Percentiles rank a stretch among this genome's conserved stretches.
Conservation (phyloP, 2,113 vertebrate genomes). For the Siniperca chuatsi region DNA sequence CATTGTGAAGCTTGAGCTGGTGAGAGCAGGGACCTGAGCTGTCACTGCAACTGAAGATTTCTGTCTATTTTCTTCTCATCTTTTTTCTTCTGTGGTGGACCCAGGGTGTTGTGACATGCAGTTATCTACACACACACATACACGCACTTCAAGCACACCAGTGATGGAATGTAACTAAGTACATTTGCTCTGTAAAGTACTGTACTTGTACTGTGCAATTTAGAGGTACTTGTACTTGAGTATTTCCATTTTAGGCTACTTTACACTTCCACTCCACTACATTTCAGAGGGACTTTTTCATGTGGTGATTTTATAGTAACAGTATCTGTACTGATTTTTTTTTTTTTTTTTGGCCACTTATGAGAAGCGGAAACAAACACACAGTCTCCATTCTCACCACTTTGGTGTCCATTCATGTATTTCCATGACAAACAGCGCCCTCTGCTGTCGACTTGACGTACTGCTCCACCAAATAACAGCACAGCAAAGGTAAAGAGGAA, state of each 20-base stretch:
- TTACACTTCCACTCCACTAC: background rate
- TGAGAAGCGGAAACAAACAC: background rate
- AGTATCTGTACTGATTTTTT: background rate
- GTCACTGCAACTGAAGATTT: conserved; percentile 4
- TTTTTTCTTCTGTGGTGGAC: conserved; percentile 1
- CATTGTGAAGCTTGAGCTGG: conserved; percentile 23
- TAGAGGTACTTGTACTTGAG: background rate
- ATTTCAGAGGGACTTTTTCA: background rate
- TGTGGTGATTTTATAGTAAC: too few species aligned
- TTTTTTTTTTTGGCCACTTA: background rate
- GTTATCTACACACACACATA: background rate
- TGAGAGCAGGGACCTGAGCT: conserved; percentile 32
- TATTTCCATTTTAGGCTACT: background rate
- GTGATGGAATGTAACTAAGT: background rate
- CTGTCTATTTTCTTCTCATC: background rate
- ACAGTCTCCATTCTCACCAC: background rate
- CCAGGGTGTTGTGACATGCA: conserved; percentile 16
- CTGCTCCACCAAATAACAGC: conserved; percentile 17
- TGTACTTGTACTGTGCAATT: too few species aligned
- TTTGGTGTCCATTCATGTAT: background rate
- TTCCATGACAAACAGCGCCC: conserved; percentile 31
- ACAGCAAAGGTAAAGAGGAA: conserved; percentile 27
- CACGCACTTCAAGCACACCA: background rate
- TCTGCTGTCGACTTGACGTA: conserved; percentile 37
- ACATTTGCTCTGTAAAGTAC: too few species aligned